Evolutionary conservation across 2,888 invertebrate genomes (phyloP), one percentile per base, ranked within the genome.

Genomic region (Ophraella communa): DNA sequence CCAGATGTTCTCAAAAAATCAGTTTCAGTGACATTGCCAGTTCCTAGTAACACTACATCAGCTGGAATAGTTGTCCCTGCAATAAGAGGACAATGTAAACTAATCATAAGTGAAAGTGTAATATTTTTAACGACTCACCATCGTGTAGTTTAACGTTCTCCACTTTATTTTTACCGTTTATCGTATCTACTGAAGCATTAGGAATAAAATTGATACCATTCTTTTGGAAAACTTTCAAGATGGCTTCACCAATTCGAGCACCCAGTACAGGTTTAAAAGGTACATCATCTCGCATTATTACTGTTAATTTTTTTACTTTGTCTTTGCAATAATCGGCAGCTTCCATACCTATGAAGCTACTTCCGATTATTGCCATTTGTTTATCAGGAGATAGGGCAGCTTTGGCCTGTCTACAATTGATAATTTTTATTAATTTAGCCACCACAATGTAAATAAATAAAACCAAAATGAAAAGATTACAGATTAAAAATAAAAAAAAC

Each of bases 331-430:
- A 89, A 0, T 94, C 88, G 0, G 97, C 96, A 1, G 89, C 87
- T 84, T 98, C 98, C 85, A 97, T 88, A 1, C 93, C 95, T 66
- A 98, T 95, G 78, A 97, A 98, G 71, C 96, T 94, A 0, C 92
- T 85, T 3, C 98, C 98, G 52, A 95, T 84, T 24, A 96, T 88
- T 1, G 96, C 92, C 1, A 97, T 90, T 74, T 92, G 84, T 69
- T 89, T 88, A 56, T 91, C 88, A 24, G 87, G 85, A 0, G 83
- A 83, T 1, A 93, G 78, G n/a, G 83, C 77, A 0, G 84, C 83
- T 1, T 87, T 80, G 49, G 96, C 90, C 33, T 4, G 18, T 18
- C 59, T 59, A 42, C 18, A 58, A 14, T 14, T 35, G 14, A 8
- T 2, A 4, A 4, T 35, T 14, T n/a, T 0, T n/a, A 14, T 14